Evolutionary conservation across 2,113 vertebrate genomes (phyloP), one percentile per base, ranked within the genome.

Genomic region (Pithys albifrons): DNA sequence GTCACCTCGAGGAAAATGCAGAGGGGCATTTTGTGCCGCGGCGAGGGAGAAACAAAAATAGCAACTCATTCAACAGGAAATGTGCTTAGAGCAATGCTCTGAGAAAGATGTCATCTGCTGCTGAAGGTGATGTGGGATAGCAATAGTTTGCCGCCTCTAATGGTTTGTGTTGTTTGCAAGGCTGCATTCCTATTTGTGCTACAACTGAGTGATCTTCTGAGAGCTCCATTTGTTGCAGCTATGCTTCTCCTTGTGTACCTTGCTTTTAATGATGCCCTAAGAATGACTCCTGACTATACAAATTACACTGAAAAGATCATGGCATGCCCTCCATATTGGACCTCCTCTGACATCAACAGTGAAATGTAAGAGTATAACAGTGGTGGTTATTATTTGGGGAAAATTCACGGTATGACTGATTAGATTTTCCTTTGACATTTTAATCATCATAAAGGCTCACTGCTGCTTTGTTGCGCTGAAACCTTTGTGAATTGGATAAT

Each of bases 401-500:
- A 91, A 96, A 89, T 75, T 74, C 75, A 75, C 75, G 46, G 31
- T 64, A 27, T 88, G 80, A 94, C 52, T 89, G 91, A 91, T 92
- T 37, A 66, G 73, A 84, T 91, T 94, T 87, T 93, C 75, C 91
- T 91, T 69, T 94, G 79, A 66, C 85, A 84, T 96, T 96, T 92
- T 92, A 94, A 94, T 96, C 64, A 86, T 91, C 79, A 61, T 84
- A 74, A 96, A 91, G 52, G 15, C 83, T 89, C 61, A 69, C 27
- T 93, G 90, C 75, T 92, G 59, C 69, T 94, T 95, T 94, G 76
- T 94, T 92, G 31, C 85, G 37, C 69, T 88, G 70, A 85, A 92
- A 87, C 45, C 62, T 85, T 78, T 85, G 65, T 96, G 91, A 92
- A 94, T 70, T 95, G 92, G 57, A 65, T 95, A 95, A 92, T 90